phyloP scores from a whole-genome alignment of 1,140 invertebrate genomes.

The Philotrypesis tridentata region DNA sequence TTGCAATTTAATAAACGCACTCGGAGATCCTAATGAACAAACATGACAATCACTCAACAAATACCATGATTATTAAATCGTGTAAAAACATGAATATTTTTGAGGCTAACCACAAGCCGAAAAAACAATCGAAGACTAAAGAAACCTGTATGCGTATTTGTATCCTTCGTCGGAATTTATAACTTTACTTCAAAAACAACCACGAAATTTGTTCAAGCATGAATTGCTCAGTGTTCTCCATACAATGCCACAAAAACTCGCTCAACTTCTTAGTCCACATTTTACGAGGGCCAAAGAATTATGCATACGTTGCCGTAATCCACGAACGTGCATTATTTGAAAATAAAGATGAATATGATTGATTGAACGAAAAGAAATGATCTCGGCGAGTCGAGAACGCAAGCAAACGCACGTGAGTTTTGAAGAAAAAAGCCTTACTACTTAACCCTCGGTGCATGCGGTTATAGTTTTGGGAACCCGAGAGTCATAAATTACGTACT shows the following conservation, averaged over 20 bases:
- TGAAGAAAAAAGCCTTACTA: background rate
- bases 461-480: conserved; percentile 49
- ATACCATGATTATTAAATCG: background rate
- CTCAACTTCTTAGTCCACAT: background rate
- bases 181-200: background rate
- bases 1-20: too few relatives aligned
- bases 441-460: conserved; percentile 10
- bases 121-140: background rate
- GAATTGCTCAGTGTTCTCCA: background rate
- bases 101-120: background rate
- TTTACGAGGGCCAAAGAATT: background rate
- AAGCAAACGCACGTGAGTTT: conserved; percentile 9
- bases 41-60: conserved; percentile 13
- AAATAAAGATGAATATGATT: conserved; percentile 1
- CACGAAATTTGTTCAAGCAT: background rate
- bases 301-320: conserved; percentile 34
- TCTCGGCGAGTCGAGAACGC: background rate
- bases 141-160: background rate
- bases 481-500: conserved; percentile 71
- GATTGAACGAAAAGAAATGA: conserved; percentile 10
- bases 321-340: conserved; percentile 49
- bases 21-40: too few relatives aligned
- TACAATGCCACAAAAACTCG: background rate
- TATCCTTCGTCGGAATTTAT: conserved; percentile 7
- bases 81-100: background rate